Evolutionary conservation across 64 coral and sea anemone genomes (phyloP), one percentile per base, ranked within the genome.

Genomic region (Catalaphyllia jardinei): DNA sequence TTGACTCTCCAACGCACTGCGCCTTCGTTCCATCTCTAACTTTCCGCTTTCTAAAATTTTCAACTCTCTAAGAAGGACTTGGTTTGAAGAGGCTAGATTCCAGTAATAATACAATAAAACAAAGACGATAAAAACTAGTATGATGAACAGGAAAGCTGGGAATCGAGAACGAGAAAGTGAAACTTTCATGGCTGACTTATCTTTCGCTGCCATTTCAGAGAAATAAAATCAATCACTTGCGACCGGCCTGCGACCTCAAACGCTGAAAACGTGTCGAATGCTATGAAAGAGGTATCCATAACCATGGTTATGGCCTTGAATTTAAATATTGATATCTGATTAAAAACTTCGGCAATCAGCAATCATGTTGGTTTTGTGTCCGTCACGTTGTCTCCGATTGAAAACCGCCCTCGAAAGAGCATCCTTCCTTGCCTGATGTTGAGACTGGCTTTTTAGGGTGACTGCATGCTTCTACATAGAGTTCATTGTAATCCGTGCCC

Each of bases 261-360:
- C 6, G 9, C 3, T 67, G 22, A 10, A 67, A 20, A 35, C 81
- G 63, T 84, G 62, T 84, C 20, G 31, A 84, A 84, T 84, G 31
- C 81, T 63, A 50, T n/a, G 18, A 57, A 49, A 84, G 62, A 49
- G 14, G 19, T 8, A 8, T 69, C 19, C 16, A 82, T 84, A 42
- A 50, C 81, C 62, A 84, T 84, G 62, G 81, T 84, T 84, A 84
- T 71, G n/a, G 20, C 49, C 31, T 84, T 39, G 64, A 67, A 67
- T 67, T 67, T 67, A 25, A 67, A 67, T 67, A 67, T n/a, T 10
- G 64, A 24, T 67, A 67, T 24, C 1, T 2, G 52, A 55, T 55
- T 55, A 55, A 55, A 55, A n/a, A n/a, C n/a, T n/a, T n/a, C n/a
- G n/a, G n/a, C n/a, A n/a, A n/a, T n/a, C n/a, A n/a, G 4, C 52